These are phyloP conservation scores for Megalops atlanticus DNA, from an alignment of 2,113 vertebrate genomes.

Conservation along the genomic window DNA sequence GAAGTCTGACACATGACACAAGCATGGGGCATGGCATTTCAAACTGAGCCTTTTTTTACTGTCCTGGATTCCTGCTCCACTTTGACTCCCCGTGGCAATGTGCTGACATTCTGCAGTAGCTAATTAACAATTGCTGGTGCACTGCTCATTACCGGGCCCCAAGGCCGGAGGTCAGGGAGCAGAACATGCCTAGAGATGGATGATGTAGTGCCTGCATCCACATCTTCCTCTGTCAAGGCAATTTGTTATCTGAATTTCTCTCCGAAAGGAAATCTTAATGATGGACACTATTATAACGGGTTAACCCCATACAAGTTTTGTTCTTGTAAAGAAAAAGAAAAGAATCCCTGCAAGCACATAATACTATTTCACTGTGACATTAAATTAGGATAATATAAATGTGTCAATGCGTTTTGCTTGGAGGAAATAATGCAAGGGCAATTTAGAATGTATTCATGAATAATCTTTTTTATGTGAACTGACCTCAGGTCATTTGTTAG, in stretches of 20 bases:
- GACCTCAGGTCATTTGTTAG: too few species aligned
- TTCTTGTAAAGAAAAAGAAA: background rate
- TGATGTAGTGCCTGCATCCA: too few species aligned
- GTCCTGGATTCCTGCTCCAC: background rate
- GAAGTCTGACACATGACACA: background rate
- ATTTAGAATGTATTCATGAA: too few species aligned
- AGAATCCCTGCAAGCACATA: too few species aligned
- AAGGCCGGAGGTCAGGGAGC: background rate
- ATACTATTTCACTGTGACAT: too few species aligned
- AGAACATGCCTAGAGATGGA: background rate
- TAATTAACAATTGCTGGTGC: background rate
- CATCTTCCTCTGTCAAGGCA: background rate
- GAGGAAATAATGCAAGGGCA: too few species aligned
- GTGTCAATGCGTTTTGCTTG: too few species aligned
- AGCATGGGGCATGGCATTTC: background rate
- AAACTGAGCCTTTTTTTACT: background rate
- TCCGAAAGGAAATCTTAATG: background rate
- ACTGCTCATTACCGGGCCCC: background rate
- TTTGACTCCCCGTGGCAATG: background rate
- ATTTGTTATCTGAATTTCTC: background rate
- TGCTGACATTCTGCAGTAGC: background rate
- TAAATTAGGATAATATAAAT: too few species aligned
- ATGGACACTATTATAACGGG: background rate
- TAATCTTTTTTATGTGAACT: too few species aligned
- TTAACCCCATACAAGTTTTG: background rate